Conservation (phyloP, 2,113 vertebrate species). For the Syrrhaptes paradoxus region DNA sequence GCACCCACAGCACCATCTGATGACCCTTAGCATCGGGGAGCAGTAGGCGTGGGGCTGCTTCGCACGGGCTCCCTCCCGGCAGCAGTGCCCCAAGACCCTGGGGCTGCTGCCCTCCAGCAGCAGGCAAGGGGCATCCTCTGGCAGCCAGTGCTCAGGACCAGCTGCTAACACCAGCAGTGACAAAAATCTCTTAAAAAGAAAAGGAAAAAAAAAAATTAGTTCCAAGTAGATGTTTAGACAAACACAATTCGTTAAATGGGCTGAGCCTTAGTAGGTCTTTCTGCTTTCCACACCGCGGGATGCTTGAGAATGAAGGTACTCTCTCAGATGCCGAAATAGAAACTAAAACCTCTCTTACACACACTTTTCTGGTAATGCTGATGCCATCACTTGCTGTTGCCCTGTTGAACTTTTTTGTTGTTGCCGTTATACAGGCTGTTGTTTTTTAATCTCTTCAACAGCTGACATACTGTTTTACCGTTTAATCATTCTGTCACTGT, state of each 20-base stretch:
- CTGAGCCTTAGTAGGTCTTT: neutral
- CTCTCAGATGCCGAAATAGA: neutral
- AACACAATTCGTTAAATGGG: neutral
- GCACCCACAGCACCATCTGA: neutral
- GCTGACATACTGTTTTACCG: conserved; percentile 30
- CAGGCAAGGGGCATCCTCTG: fast-evolving
- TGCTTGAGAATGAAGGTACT: neutral
- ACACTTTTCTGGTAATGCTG: neutral
- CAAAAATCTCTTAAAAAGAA: neutral
- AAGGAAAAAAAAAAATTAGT: fast-evolving
- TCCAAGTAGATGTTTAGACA: neutral
- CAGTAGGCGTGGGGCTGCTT: neutral
- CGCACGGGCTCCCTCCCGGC: fast-evolving
- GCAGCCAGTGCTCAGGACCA: neutral
- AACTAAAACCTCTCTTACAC: neutral
- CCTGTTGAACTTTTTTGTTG: conserved; percentile 23
- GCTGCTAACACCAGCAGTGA: neutral
- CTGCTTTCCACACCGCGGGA: neutral
- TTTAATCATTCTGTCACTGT: conserved; percentile 5
- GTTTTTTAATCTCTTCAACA: conserved; percentile 36
- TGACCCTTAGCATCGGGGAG: neutral
- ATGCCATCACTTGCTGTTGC: neutral
- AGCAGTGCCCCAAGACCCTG: neutral
- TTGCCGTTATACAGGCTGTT: neutral
- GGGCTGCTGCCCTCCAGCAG: neutral